Conservation (phyloP, 2,113 vertebrate species). For the Crotalus helleri region DNA sequence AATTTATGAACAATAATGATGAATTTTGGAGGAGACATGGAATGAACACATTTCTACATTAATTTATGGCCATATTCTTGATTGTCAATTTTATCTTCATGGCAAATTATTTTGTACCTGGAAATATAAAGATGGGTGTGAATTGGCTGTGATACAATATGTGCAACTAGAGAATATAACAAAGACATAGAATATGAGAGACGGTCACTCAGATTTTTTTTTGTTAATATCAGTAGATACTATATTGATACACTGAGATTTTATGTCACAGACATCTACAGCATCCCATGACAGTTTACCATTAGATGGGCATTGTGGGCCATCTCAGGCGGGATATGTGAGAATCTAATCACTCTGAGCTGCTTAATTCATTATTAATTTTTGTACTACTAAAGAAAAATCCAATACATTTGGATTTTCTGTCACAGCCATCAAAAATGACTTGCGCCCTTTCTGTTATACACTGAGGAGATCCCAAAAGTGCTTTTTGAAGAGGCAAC, state of each 20-base stretch:
- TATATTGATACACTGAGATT: neutral
- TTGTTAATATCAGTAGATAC: neutral
- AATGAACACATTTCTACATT: neutral
- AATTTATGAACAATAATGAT: neutral
- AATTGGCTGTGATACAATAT: neutral
- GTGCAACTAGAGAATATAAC: neutral
- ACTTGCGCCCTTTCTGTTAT: neutral
- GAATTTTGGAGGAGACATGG: neutral
- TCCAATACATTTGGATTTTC: neutral
- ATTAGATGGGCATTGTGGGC: neutral
- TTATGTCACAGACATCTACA: neutral
- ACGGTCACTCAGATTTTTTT: neutral
- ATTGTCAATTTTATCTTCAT: neutral
- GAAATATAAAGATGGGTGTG: neutral
- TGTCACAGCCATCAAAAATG: neutral
- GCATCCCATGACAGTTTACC: neutral
- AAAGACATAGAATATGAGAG: neutral
- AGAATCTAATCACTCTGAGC: neutral
- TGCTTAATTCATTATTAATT: neutral
- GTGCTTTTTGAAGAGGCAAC: too few relatives aligned
- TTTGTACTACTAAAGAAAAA: neutral
- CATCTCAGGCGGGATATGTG: neutral
- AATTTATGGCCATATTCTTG: neutral
- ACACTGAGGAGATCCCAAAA: neutral
- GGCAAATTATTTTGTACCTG: neutral